Conservation (phyloP, 92 coral and sea anemone genomes). For the Zoanthus solanderi region DNA sequence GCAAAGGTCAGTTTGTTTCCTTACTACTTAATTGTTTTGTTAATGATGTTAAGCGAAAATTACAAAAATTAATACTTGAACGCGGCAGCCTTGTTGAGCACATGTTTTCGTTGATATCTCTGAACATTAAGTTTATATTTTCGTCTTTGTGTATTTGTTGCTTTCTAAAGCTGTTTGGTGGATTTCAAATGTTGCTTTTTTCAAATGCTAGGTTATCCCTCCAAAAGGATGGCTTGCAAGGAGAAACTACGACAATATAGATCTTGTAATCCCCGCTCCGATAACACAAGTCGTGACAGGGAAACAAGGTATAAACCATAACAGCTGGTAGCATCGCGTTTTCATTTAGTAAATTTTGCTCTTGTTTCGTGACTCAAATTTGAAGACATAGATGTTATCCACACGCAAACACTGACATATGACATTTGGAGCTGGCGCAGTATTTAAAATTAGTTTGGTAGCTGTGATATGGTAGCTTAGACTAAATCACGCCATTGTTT, state of each 20-base stretch:
- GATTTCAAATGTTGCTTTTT: background rate
- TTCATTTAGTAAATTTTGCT: background rate
- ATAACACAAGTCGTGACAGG: slow-evolving; percentile 95
- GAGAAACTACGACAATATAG: slow-evolving; percentile 78
- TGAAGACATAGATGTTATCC: too few species aligned
- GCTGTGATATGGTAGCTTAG: too few species aligned
- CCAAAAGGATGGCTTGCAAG: slow-evolving; percentile 97
- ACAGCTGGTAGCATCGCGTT: background rate
- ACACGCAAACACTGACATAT: too few species aligned
- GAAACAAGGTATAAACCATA: slow-evolving; percentile 75
- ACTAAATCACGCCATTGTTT: too few species aligned
- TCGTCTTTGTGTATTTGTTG: background rate
- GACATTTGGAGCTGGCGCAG: too few species aligned
- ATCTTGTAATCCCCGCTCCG: slow-evolving; percentile 91
- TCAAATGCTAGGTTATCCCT: slow-evolving; percentile 79
- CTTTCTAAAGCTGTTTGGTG: background rate
- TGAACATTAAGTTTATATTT: background rate
- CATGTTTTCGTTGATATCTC: slow-evolving; percentile 7
- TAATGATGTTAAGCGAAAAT: background rate
- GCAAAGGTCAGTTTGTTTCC: slow-evolving; percentile 80
- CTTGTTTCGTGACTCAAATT: slow-evolving; percentile 29
- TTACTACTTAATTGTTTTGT: background rate
- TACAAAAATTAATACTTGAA: background rate
- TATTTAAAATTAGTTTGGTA: too few species aligned
- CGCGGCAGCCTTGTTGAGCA: slow-evolving; percentile 9